Evolutionary conservation across 2,797 vertebrate genomes (phyloP), one percentile per base, ranked within the genome.

Genomic region (Fratercula arctica): DNA sequence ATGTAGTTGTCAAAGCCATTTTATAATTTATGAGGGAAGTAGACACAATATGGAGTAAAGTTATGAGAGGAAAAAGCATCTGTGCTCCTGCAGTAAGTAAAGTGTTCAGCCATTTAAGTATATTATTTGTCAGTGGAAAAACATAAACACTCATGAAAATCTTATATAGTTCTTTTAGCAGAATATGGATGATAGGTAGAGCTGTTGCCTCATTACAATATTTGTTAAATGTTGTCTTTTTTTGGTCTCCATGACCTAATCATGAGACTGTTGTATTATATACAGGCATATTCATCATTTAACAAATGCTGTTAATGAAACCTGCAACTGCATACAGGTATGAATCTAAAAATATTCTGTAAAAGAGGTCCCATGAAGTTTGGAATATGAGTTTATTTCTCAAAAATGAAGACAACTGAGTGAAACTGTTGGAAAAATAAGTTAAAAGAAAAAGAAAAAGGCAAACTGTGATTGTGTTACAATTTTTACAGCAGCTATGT

Each of bases 241-340:
- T 78, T 59, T 29, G 5, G 14, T 28, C 43, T 63, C 31, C n/a
- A 26, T 29, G 26, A 79, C 26, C 33, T 31, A 53, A 69, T 56
- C 8, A 19, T 24, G 20, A 31, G 7, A 28, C 17, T 39, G 8
- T 23, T 53, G 17, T 19, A 35, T 35, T 68, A 41, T 39, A 79
- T 24, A 8, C 7, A 76, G 25, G 8, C 6, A 33, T 35, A 56
- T 33, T 46, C 21, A 67, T 20, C 23, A 43, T 46, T 77, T 63
- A 43, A 66, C 8, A 72, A 89, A 50, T 20, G 11, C 3, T 48
- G 7, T n/a, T 39, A 29, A 45, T 39, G 29, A 75, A 80, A 46
- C 13, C 26, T 53, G 29, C 7, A n/a, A 28, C 3, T 50, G 16
- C 1, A 2, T n/a, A 19, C 14, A 64, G 7, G 3, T 19, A 23